Base-by-base conservation (phyloP, 2,888 invertebrate genomes). In the Dendrolimus pini region DNA sequence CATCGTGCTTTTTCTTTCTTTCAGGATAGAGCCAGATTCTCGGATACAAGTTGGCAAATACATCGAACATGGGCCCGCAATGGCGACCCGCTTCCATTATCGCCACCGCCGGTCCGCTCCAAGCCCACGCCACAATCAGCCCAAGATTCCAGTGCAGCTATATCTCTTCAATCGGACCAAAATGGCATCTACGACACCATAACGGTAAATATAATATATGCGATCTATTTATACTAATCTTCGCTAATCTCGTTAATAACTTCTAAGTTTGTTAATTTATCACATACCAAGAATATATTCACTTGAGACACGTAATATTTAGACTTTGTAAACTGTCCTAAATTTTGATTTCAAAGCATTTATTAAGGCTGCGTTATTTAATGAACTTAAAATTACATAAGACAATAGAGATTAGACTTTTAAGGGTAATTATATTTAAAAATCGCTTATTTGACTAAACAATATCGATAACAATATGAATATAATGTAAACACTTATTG, bases 21-120 rank as follows among this genome's bases (percentile, higher is more conserved):
- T 66, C 91, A 93, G 93, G 93, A 93, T 65, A 92, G 93, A 74
- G 93, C 94, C 67, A 91, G 94, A 72, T 95, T 94, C 78, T 93
- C 93, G 67, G 95, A 95, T 80, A 94, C 95, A 59, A 94, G 94
- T 75, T 94, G 94, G 92, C 94, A 93, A 78, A 94, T 95, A 63
- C 94, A 94, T 77, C 92, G 93, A 62, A 93, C 93, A 73, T 94
- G 94, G 94, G 83, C 91, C 56, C 91, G 92, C 63, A 92, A 88
- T 74, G 89, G 85, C 53, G 85, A 85, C 60, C 80, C 87, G 55
- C 77, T 87, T 7, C 83, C 85, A 66, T 73, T 85, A 59, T 84
- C 90, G 60, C 87, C 89, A 41, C 80, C 85, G 62, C 78, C 83
- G 1, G 62, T 75, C 52, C 75, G 84, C 10, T 69, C 78, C 18